A percentile compares a stretch with the other conserved stretches of the same genome.
Evolutionary conservation across 2,797 vertebrate genomes (phyloP).

Genomic region (Crax fasciolata): DNA sequence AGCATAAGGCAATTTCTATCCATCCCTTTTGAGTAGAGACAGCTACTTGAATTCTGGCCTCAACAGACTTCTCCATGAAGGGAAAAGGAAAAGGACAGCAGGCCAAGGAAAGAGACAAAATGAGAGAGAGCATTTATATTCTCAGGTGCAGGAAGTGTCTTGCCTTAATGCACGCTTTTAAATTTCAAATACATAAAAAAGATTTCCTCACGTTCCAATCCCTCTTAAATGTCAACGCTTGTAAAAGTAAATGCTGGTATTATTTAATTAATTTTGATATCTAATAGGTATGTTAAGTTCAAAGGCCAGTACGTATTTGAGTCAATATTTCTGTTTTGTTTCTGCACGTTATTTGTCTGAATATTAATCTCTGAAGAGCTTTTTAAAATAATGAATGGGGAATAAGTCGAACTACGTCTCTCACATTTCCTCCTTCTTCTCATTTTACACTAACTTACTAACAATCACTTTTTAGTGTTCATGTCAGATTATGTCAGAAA

Average conservation of each 20-base stretch:
- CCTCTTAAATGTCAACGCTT: neutral
- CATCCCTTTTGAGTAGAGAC: neutral
- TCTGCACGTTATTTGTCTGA: neutral
- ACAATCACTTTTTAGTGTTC: neutral
- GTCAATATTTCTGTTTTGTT: neutral
- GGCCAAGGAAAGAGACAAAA: neutral
- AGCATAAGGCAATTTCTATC: neutral
- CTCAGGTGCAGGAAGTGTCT: neutral
- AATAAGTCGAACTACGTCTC: neutral
- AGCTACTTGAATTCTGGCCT: neutral
- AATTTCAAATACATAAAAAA: neutral
- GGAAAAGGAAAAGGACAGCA: neutral
- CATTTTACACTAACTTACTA: neutral
- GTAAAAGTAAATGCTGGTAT: neutral
- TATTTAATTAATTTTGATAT: neutral
- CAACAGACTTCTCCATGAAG: neutral
- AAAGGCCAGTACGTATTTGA: neutral
- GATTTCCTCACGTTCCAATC: neutral
- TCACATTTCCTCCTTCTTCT: neutral
- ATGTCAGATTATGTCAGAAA: neutral
- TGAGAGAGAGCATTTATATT: neutral
- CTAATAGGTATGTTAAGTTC: neutral
- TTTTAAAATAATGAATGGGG: neutral
- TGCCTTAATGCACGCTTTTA: neutral
- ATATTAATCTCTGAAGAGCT: neutral